Base-by-base conservation (phyloP, 2,113 vertebrate species). In the Dryoscopus gambensis region DNA sequence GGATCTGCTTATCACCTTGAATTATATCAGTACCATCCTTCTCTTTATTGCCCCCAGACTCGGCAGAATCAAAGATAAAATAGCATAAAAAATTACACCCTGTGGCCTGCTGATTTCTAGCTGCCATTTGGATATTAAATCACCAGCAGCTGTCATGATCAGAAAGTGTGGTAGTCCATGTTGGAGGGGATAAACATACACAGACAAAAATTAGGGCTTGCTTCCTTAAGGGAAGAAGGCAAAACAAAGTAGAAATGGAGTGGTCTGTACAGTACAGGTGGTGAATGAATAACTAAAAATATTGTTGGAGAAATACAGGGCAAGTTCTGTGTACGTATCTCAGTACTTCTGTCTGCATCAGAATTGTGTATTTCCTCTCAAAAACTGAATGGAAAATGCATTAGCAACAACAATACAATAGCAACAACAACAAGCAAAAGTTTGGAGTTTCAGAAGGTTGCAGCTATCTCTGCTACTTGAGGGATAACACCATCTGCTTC, bases 1-100 rank as follows among this genome's bases (percentile, higher is more conserved):
- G 82, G 70, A 90, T 77, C 78, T 94, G 87, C 86, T 96, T 81
- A 94, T 95, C 91, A 77, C 55, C 87, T 85, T 90, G 84, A 97
- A 79, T 93, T 93, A 93, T 76, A 94, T 90, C 90, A 65, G 74
- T 24, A 71, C 74, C 59, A 69, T 89, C 70, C 47, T 94, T 93
- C 84, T 85, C 52, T 91, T 93, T 80, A 79, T 87, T 93, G 57
- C 50, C 74, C 84, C 83, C 27, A 83, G 89, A 93, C 42, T 69
- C 64, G 73, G 55, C 7, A 8, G 73, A 94, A 84, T 73, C 77
- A 83, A 89, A 95, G 81, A 89, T 70, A 94, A 93, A 94, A 82
- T 33, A 62, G 81, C 77, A 89, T 87, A 62, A 93, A 70, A 87
- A 89, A 94, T 80, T 31, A 89, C 67, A 87, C 70, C 39, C 89